Base-by-base conservation (phyloP, 2,888 invertebrate species). In the Ophion costatus region DNA sequence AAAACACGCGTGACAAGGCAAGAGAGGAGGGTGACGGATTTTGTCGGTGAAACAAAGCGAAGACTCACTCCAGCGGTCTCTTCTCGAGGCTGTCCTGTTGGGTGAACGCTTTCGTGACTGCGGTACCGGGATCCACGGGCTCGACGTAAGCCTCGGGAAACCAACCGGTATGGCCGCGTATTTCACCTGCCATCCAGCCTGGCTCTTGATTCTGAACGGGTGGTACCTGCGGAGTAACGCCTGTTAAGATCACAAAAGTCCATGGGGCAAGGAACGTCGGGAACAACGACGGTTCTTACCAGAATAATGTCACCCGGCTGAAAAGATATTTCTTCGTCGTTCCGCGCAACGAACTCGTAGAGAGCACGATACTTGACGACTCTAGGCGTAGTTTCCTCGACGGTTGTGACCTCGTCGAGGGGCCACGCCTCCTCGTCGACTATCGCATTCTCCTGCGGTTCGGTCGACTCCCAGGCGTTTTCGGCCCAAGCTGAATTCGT, bases 61-160 rank as follows among this genome's bases (percentile, higher is more conserved):
- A 45, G 38, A 93, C 95, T 94, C 92, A 95, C 95, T 95, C 95
- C 89, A 95, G 93, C 85, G 94, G 93, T 91, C 93, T 89, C 77
- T 93, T 93, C 88, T 94, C 92, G 57, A 92, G 85, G 69, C 92
- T 92, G 83, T 94, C 92, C 84, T 93, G 92, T 83, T 92, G 92
- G 66, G 90, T 78, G 83, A 95, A 88, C 0, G 91, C 88, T 0
- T 92, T 89, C 71, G 92, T 92, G 0, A 93, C 91, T 0, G 93
- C 89, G 0, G 93, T 91, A 42, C 94, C 94, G 63, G 92, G 92
- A 64, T 95, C 96, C 11, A 97, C 94, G 59, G 96, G 96, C 91
- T 98, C 98, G 20, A 98, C 98, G 92, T 99, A 99, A 0, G 98
- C 97, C 93, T 98, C 98, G 0, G 99, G 99, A 94, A 99, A 99